Conservation (phyloP, 30 jellyfish, hydroid and myxozoan genomes). For the Aurelia aurita complex sp. Pacific region DNA sequence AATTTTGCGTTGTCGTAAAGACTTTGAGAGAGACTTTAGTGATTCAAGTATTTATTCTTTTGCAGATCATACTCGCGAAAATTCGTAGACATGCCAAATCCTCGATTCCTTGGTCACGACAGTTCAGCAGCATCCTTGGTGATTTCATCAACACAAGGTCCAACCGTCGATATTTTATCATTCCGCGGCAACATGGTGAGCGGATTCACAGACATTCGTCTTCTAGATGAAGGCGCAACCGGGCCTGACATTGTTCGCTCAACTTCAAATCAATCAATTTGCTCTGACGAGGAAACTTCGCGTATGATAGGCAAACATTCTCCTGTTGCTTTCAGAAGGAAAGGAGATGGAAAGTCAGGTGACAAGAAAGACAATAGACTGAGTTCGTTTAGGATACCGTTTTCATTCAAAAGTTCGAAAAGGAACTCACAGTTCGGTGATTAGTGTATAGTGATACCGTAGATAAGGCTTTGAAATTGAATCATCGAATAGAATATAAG, state of each 20-base stretch:
- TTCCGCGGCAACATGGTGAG: constrained; percentile 82
- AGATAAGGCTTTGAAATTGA: background rate
- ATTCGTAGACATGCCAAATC: constrained; percentile 86
- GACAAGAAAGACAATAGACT: constrained; percentile 75
- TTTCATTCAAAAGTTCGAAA: constrained; percentile 84
- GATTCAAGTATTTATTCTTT: background rate
- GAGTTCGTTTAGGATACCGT: constrained; percentile 84
- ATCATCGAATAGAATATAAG: background rate
- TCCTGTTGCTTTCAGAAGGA: constrained; percentile 59
- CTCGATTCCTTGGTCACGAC: constrained; percentile 88
- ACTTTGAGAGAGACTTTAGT: too few relatives aligned
- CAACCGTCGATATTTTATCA: constrained; percentile 72
- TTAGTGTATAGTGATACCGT: background rate
- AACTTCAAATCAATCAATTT: constrained; percentile 84
- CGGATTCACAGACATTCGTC: constrained; percentile 54
- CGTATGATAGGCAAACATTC: constrained; percentile 79
- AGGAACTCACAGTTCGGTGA: constrained; percentile 76
- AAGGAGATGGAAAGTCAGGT: constrained; percentile 51
- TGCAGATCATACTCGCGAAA: constrained; percentile 76
- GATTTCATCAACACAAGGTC: constrained; percentile 74
- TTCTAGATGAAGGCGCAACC: constrained; percentile 53
- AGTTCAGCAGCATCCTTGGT: constrained; percentile 72
- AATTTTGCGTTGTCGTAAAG: too few relatives aligned
- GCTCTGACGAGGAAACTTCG: constrained; percentile 98
- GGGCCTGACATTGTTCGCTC: constrained; percentile 70